These are phyloP conservation scores for Melanostoma mellinum DNA, from an alignment of 2,888 invertebrate genomes.

Conservation along the genomic window DNA sequence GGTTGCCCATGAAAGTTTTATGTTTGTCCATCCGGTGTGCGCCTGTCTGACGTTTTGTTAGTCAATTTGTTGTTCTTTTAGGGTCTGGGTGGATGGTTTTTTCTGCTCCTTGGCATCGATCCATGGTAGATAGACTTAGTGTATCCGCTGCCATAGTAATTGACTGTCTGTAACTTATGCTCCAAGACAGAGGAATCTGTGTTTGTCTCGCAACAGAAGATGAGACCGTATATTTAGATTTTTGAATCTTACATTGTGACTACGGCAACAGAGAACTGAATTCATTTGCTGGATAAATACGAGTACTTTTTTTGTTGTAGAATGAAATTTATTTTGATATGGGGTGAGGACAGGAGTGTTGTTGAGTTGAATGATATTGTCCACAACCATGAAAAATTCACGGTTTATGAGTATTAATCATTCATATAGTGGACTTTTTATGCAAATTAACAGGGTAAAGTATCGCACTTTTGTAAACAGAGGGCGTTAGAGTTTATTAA, in stretches of 20 bases:
- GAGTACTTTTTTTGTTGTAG: slow-evolving; percentile 10
- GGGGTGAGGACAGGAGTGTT: slow-evolving; percentile 16
- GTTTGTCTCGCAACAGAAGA: slow-evolving; percentile 17
- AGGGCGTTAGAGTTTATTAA: too few relatives aligned
- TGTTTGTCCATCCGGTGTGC: slow-evolving; percentile 68
- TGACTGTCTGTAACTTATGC: slow-evolving; percentile 61
- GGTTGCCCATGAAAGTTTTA: slow-evolving; percentile 65
- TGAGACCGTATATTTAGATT: slow-evolving; percentile 15
- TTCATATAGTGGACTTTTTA: too few relatives aligned
- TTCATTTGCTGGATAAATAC: slow-evolving; percentile 27
- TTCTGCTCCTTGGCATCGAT: slow-evolving; percentile 62
- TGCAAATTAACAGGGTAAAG: too few relatives aligned
- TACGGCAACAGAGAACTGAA: slow-evolving; percentile 24
- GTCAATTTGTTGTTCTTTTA: slow-evolving; percentile 63
- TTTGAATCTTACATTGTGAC: slow-evolving; percentile 7
- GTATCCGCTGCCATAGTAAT: slow-evolving; percentile 55
- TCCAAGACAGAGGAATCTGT: slow-evolving; percentile 38
- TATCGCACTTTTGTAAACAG: too few relatives aligned
- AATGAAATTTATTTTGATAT: slow-evolving; percentile 15
- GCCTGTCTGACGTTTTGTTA: slow-evolving; percentile 60
- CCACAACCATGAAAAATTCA: too few relatives aligned
- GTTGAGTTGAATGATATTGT: neutral
- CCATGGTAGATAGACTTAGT: slow-evolving; percentile 61
- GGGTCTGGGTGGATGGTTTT: slow-evolving; percentile 10
- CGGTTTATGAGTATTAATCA: too few relatives aligned